phyloP scores from a whole-genome alignment of 2,888 invertebrate genomes.

The Campoletis raptor region DNA sequence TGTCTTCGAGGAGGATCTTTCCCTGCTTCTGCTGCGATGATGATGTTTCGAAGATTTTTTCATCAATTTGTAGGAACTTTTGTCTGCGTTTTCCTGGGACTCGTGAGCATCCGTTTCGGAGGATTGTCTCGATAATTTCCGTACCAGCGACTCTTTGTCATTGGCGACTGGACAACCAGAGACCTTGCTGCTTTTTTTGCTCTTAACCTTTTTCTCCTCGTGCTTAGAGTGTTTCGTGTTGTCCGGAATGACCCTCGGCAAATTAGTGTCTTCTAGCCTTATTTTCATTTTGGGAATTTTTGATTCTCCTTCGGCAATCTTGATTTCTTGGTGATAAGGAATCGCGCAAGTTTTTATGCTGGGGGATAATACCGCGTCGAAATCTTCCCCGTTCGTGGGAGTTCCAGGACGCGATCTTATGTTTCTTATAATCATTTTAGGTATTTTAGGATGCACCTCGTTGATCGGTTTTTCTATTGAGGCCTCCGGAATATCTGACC shows the following conservation, averaged over 20 bases:
- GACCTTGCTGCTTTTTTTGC: slow-evolving; percentile 75
- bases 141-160: slow-evolving; percentile 53
- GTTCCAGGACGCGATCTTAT: slow-evolving; percentile 80
- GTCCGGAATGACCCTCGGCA: slow-evolving; percentile 75
- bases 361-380: slow-evolving; percentile 41
- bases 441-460: slow-evolving; percentile 79
- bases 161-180: slow-evolving; percentile 37
- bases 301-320: slow-evolving; percentile 50
- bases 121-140: slow-evolving; percentile 63
- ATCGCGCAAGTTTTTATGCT: slow-evolving; percentile 54
- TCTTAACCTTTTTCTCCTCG: slow-evolving; percentile 76
- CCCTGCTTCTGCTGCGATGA: slow-evolving; percentile 25
- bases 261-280: slow-evolving; percentile 75
- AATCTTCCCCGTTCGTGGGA: slow-evolving; percentile 73
- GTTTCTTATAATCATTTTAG: slow-evolving; percentile 83
- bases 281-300: slow-evolving; percentile 80
- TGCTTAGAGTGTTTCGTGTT: slow-evolving; percentile 63
- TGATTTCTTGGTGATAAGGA: not conserved
- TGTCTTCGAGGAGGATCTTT: slow-evolving; percentile 32
- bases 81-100: slow-evolving; percentile 41
- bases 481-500: slow-evolving; percentile 77
- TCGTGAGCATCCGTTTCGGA: slow-evolving; percentile 36
- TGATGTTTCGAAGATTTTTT: slow-evolving; percentile 51
- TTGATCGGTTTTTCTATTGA: slow-evolving; percentile 69
- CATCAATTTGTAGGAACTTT: slow-evolving; percentile 55